Evolutionary conservation across 2,797 vertebrate genomes (phyloP).

Genomic region (Falco columbarius): DNA sequence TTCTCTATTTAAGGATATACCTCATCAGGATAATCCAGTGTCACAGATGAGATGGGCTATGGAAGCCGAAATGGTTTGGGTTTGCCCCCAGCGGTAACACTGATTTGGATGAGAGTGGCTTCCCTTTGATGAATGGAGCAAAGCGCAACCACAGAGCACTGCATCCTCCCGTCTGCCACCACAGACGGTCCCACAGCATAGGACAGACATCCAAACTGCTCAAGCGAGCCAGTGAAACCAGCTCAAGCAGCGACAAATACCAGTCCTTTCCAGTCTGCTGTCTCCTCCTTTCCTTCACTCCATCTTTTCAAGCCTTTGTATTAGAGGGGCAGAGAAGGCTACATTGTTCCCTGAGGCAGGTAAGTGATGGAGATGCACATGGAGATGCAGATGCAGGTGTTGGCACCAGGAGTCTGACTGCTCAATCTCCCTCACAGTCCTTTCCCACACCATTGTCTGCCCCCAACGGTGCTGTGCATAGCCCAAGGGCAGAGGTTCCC

Average conservation of each 20-base stretch:
- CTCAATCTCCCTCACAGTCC: not conserved
- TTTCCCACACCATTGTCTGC: not conserved
- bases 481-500: not conserved
- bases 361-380: not conserved
- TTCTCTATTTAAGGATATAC: not conserved
- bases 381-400: not conserved
- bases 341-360: not conserved
- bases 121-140: not conserved
- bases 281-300: not conserved
- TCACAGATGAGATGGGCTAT: not conserved
- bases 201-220: not conserved
- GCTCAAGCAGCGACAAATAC: not conserved
- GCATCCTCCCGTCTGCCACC: rapidly evolving
- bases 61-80: not conserved
- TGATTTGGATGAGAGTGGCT: rapidly evolving
- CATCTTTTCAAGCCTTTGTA: not conserved
- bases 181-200: not conserved
- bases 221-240: not conserved
- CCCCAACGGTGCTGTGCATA: not conserved
- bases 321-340: not conserved
- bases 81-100: not conserved
- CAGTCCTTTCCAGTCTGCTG: not conserved
- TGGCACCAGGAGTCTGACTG: not conserved
- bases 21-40: not conserved
- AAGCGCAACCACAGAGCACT: not conserved